Evolutionary conservation across 1,140 invertebrate genomes (phyloP), one percentile per base, ranked within the genome.

Genomic region (Wiebesia pumilae): DNA sequence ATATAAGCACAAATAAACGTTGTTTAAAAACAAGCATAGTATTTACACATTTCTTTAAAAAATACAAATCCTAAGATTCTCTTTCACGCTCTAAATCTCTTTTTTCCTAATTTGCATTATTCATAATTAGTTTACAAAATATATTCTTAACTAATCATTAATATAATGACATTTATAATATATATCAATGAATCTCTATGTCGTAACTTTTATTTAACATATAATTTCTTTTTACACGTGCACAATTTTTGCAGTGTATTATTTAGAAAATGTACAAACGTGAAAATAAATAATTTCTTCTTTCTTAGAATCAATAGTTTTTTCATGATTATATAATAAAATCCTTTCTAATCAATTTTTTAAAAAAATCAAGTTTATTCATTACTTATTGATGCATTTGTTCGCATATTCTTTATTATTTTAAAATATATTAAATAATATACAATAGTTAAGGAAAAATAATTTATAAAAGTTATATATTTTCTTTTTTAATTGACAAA

Each of bases 41-140:
- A 84, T 84, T 67, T 84, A 84, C 75, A 79, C 7, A 54, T 81
- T 83, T 73, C 71, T 58, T 83, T 83, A 78, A 77, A 84, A 84
- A 84, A 78, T 84, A 84, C 83, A 84, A 69, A 79, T 78, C 62
- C 19, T 54, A 27, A 54, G 54, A 78, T 33, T 35, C 1, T 77
- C 24, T 51, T 7, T 47, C 38, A 75, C 21, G n/a, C n/a, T n/a
- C n/a, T n/a, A n/a, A n/a, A n/a, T 47, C 16, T 54, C 16, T 78
- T 35, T 54, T 54, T 54, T 51, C 16, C 33, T 54, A 78, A 47
- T 12, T 77, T 58, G 58, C 71, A 65, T 10, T 14, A 84, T 65
- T 84, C 73, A 79, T 62, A 67, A 78, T 79, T 69, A 84, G 62
- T 43, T 84, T 77, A 84, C 62, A 84, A 84, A 79, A 79, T 84